Percentiles rank a stretch among this genome's conserved stretches.
These are phyloP conservation scores for Aleadryas rufinucha DNA, from an alignment of 2,113 vertebrate species.

Conservation along the genomic window DNA sequence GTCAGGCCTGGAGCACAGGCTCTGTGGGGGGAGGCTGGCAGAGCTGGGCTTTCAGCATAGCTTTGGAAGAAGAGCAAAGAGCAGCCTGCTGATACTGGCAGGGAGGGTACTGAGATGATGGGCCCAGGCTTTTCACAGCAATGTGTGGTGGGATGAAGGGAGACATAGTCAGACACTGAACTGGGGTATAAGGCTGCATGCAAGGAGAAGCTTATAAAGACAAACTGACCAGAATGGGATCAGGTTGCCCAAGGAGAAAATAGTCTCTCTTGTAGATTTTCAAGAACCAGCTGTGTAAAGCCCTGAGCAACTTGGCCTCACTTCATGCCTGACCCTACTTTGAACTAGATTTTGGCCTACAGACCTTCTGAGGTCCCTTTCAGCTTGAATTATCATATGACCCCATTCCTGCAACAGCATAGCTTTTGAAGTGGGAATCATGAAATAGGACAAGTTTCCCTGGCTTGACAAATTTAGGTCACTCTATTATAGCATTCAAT, in stretches of 20 bases:
- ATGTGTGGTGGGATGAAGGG: rapidly evolving
- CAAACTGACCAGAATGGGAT: background rate
- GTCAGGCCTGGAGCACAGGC: background rate
- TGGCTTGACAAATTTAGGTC: background rate
- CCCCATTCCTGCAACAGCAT: background rate
- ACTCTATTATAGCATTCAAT: background rate
- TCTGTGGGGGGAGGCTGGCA: rapidly evolving
- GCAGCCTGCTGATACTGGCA: background rate
- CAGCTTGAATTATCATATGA: background rate
- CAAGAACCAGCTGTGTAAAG: background rate
- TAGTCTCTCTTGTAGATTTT: background rate
- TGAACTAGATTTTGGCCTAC: background rate
- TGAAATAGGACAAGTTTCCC: background rate
- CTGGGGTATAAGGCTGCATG: background rate
- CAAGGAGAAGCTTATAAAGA: background rate
- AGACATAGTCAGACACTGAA: background rate
- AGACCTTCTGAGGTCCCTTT: background rate
- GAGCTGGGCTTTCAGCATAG: background rate
- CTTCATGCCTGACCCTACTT: background rate
- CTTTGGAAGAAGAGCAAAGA: background rate
- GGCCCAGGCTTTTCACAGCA: background rate
- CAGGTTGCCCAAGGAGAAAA: background rate
- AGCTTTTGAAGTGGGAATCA: background rate
- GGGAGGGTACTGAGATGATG: background rate
- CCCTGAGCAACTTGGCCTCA: background rate